These are phyloP conservation scores for Temnopleurus reevesii DNA, from an alignment of 53 echinoderm and acorn worm genomes.

Conservation along the genomic window DNA sequence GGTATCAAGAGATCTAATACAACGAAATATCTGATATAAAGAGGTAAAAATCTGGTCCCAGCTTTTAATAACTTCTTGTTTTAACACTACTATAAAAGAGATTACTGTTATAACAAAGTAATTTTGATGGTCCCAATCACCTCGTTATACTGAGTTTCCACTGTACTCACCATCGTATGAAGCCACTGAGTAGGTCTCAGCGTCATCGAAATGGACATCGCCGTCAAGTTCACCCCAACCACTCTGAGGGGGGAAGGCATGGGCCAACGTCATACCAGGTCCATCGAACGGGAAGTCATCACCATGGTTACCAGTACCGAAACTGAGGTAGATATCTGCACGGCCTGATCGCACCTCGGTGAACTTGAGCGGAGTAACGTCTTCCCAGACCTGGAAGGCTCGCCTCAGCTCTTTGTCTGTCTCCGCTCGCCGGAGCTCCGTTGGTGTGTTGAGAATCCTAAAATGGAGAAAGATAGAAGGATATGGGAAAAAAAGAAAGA, in stretches of 20 bases:
- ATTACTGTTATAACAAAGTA: too few relatives aligned
- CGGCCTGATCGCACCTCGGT: slow-evolving; percentile 49
- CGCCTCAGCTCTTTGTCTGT: slow-evolving; percentile 47
- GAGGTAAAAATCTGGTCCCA: too few relatives aligned
- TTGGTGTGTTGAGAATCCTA: slow-evolving; percentile 75
- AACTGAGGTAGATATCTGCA: slow-evolving; percentile 82
- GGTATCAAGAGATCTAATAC: too few relatives aligned
- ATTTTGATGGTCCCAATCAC: too few relatives aligned
- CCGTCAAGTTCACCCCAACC: slow-evolving; percentile 76
- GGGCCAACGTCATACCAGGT: slow-evolving; percentile 69
- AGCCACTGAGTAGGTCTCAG: slow-evolving; percentile 63
- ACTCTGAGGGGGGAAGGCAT: slow-evolving; percentile 77
- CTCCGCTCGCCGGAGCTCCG: neutral
- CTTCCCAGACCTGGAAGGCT: slow-evolving; percentile 85
- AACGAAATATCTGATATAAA: too few relatives aligned
- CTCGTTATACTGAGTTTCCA: too few relatives aligned
- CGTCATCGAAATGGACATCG: slow-evolving; percentile 93
- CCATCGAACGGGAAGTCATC: slow-evolving; percentile 91
- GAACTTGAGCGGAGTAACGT: slow-evolving; percentile 79
- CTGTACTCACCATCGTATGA: slow-evolving; percentile 65
- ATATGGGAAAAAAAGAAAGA: neutral
- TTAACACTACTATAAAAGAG: too few relatives aligned
- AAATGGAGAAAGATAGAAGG: neutral
- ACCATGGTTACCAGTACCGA: slow-evolving; percentile 70
- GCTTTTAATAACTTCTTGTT: too few relatives aligned